Evolutionary conservation across 2,113 vertebrate genomes (phyloP).

Genomic region (Tragelaphus buxtoni): DNA sequence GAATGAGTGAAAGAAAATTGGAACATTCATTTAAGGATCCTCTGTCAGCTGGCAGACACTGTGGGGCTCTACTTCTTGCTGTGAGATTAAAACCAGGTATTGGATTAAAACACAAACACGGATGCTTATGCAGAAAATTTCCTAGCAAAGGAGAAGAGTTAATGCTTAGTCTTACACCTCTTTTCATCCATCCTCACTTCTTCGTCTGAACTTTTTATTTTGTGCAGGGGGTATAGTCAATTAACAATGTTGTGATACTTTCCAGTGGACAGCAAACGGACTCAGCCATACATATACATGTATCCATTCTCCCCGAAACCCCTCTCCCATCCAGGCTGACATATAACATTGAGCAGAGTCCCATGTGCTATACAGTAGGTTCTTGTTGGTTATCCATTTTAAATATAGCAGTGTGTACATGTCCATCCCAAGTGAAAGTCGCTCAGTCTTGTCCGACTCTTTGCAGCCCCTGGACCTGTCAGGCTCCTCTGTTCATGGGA

Average conservation of each 20-base stretch:
- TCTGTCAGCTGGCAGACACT: neutral
- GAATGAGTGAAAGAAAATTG: neutral
- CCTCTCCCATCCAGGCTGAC: neutral
- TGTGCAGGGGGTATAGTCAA: neutral
- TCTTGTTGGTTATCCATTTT: neutral
- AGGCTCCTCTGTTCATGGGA: neutral
- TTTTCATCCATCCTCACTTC: neutral
- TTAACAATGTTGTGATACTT: neutral
- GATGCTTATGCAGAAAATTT: neutral
- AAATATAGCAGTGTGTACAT: neutral
- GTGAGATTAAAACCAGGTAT: neutral
- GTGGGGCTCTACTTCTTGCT: neutral
- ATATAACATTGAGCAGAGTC: neutral
- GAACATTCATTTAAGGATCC: neutral
- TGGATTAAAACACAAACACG: neutral
- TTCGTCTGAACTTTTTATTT: neutral
- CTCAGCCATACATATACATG: neutral
- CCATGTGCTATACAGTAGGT: neutral
- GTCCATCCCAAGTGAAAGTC: neutral
- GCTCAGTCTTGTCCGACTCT: neutral
- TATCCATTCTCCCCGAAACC: neutral
- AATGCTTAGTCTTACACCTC: neutral
- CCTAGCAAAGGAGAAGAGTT: neutral
- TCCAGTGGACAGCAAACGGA: neutral
- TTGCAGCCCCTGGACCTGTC: neutral